Percentiles rank a stretch among this genome's conserved stretches.
phyloP scores from a whole-genome alignment of 2,113 vertebrate species.

The Phyllopteryx taeniolatus region DNA sequence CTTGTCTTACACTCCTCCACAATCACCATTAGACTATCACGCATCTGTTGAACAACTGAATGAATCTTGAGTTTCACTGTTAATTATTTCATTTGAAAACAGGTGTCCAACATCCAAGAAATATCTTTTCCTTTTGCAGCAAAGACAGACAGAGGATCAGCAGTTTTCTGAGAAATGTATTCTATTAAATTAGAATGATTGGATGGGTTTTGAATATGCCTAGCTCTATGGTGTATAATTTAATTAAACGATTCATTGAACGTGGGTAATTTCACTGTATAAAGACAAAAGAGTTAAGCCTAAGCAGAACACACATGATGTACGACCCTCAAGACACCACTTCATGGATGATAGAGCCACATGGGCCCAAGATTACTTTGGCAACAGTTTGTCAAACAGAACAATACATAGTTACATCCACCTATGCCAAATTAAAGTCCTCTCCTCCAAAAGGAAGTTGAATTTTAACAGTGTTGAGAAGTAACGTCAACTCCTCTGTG shows the following conservation, averaged over 20 bases:
- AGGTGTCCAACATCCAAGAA: not conserved
- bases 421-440: not conserved
- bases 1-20: slow-evolving; percentile 50
- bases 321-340: not conserved
- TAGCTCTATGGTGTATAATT: not conserved
- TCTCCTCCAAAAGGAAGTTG: not conserved
- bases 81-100: not conserved
- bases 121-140: not conserved
- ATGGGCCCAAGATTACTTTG: slow-evolving; percentile 1
- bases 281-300: not conserved
- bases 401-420: not conserved
- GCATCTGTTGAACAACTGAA: not conserved
- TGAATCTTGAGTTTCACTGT: not conserved
- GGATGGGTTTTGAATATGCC: not conserved
- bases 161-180: not conserved
- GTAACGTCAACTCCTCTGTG: not conserved
- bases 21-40: slow-evolving; percentile 19
- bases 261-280: not conserved
- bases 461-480: not conserved
- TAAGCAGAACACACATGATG: not conserved
- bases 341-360: not conserved
- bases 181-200: not conserved
- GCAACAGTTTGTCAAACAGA: slow-evolving; percentile 4
- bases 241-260: slow-evolving; percentile 1
- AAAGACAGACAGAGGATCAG: not conserved